A percentile compares a stretch with the other conserved stretches of the same genome.
Evolutionary conservation across 2,888 invertebrate genomes (phyloP).

Genomic region (Xylophagus ater): DNA sequence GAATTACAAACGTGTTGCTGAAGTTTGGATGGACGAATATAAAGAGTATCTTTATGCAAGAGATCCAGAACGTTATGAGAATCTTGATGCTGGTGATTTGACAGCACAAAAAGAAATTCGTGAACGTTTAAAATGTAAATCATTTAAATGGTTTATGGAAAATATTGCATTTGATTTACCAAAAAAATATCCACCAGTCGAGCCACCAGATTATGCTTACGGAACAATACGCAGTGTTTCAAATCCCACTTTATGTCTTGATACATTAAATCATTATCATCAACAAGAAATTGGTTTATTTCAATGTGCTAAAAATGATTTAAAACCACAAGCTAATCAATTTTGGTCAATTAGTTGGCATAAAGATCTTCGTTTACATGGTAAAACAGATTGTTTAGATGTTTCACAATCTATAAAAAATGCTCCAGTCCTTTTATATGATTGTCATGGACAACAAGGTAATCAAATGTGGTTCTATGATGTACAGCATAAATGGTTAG

Average conservation of each 20-base stretch:
- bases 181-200: slow-evolving; percentile 74
- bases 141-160: slow-evolving; percentile 92
- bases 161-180: slow-evolving; percentile 83
- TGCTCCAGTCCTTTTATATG: slow-evolving; percentile 67
- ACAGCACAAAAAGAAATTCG: slow-evolving; percentile 65
- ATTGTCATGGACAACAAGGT: slow-evolving; percentile 82
- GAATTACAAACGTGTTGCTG: slow-evolving; percentile 87
- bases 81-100: slow-evolving; percentile 72
- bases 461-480: slow-evolving; percentile 88
- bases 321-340: slow-evolving; percentile 28
- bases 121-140: slow-evolving; percentile 65
- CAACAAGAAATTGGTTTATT: slow-evolving; percentile 27
- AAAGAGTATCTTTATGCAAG: slow-evolving; percentile 84
- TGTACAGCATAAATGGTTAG: slow-evolving; percentile 40
- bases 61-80: slow-evolving; percentile 63
- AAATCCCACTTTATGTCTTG: slow-evolving; percentile 56
- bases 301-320: slow-evolving; percentile 25
- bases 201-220: slow-evolving; percentile 65
- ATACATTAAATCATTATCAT: slow-evolving; percentile 45
- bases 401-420: slow-evolving; percentile 56
- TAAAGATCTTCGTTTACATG: slow-evolving; percentile 37
- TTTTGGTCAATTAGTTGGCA: slow-evolving; percentile 24
- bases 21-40: slow-evolving; percentile 99
- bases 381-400: slow-evolving; percentile 73
- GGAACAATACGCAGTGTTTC: slow-evolving; percentile 61